Evolutionary conservation across 2,797 vertebrate species (phyloP).

Genomic region (Sebastes steindachneri): DNA sequence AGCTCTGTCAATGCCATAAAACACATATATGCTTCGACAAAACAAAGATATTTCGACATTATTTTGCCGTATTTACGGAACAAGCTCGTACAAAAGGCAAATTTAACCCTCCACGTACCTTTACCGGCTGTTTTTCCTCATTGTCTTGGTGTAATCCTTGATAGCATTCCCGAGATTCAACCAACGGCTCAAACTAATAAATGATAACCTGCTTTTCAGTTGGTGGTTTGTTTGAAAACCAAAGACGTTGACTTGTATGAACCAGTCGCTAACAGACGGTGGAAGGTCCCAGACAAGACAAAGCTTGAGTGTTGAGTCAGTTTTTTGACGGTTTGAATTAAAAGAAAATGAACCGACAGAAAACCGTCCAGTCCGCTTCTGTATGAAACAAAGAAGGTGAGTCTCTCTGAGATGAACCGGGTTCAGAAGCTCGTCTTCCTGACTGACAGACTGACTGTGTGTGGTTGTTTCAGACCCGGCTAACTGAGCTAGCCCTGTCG

Average conservation of each 20-base stretch:
- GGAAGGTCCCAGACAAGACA: slow-evolving; percentile 47
- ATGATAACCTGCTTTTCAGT: not conserved
- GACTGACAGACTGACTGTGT: not conserved
- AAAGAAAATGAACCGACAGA: slow-evolving; percentile 1
- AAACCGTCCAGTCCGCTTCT: not conserved
- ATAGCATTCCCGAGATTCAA: slow-evolving; percentile 34
- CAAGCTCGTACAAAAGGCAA: not conserved
- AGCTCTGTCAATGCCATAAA: not conserved
- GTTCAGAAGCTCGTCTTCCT: slow-evolving; percentile 4
- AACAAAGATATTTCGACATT: not conserved
- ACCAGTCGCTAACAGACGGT: slow-evolving; percentile 36
- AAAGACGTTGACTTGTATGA: not conserved
- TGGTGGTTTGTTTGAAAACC: not conserved
- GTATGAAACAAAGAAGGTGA: slow-evolving; percentile 5
- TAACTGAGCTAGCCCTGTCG: slow-evolving; percentile 73
- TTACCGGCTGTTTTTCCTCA: slow-evolving; percentile 66
- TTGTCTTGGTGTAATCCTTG: slow-evolving; percentile 65
- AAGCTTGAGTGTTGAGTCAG: slow-evolving; percentile 55
- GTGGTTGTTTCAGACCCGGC: slow-evolving; percentile 44
- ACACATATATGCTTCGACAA: not conserved
- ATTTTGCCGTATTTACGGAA: not conserved
- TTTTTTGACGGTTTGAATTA: slow-evolving; percentile 34
- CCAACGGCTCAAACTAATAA: not conserved
- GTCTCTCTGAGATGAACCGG: not conserved
- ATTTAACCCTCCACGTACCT: slow-evolving; percentile 66